Evolutionary conservation across 2,888 invertebrate species (phyloP), one percentile per base, ranked within the genome.

Genomic region (Cepaea hortensis): DNA sequence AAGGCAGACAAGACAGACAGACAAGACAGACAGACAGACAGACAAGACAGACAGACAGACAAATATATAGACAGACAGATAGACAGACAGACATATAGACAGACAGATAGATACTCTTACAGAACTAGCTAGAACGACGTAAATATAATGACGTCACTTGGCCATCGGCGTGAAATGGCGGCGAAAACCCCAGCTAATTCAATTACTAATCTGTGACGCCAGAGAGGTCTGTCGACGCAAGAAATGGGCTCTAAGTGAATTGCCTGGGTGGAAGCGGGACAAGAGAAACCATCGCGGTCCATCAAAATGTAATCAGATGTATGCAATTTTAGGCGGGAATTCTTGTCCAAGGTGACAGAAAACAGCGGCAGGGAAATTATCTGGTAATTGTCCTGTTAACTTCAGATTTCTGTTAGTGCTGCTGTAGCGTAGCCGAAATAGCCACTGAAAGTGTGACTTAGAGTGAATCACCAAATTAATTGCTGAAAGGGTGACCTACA

Each of bases 211-310:
- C 61, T 23, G 9, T 79, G 61, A 61, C 79, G 79, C 79, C 79
- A 79, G 61, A 61, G 23, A n/a, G 61, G 61, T 13, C 79, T 2
- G 79, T 79, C 23, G 61, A 61, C 79, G 79, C 35, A 50, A n/a
- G 13, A 79, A 23, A 79, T 13, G 55, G 79, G 23, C 13, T 18
- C 55, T 13, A 9, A 55, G 23, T 61, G 79, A 35, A 79, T 79
- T 79, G 61, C 79, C 79, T 61, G 15, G 61, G 15, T 55, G 55
- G 61, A 76, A 76, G 5, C 20, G 50, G 55, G 20, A 50, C 50
- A 76, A n/a, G 76, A 76, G 76, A 76, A 50, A 76, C 50, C 76
- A 72, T 23, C n/a, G 72, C n/a, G 35, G 72, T 72, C 72, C 72
- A 50, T 76, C 0, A 20, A 76, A 15, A 50, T 50, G 50, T 50